Conservation (phyloP, 1,140 invertebrate species). For the Latrodectus geometricus region DNA sequence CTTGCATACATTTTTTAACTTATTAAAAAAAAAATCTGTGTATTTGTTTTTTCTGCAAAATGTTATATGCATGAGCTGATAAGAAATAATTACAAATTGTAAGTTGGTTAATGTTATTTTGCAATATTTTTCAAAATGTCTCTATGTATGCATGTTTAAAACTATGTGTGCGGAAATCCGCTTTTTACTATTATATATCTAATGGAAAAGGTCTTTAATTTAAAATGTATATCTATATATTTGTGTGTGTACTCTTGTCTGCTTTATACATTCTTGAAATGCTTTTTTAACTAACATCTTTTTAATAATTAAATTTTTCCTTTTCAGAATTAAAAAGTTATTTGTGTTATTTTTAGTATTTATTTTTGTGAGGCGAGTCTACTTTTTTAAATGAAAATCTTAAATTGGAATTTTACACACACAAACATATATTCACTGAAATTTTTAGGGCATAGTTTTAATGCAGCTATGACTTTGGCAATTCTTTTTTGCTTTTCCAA, state of each 20-base stretch:
- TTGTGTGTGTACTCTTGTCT: slow-evolving; percentile 38
- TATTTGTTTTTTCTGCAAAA: slow-evolving; percentile 28
- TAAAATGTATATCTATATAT: slow-evolving; percentile 39
- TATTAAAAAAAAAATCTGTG: neutral
- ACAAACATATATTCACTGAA: neutral
- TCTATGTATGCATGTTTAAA: slow-evolving; percentile 47
- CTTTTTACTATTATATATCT: slow-evolving; percentile 28
- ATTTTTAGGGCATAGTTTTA: neutral
- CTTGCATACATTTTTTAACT: slow-evolving; percentile 30
- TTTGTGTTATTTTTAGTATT: neutral
- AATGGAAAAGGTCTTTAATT: slow-evolving; percentile 48
- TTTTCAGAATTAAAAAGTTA: neutral
- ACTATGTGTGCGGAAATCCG: slow-evolving; percentile 31
- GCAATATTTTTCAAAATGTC: slow-evolving; percentile 29
- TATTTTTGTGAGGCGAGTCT: neutral
- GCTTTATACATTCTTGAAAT: slow-evolving; percentile 14
- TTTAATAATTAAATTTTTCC: neutral
- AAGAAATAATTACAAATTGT: neutral
- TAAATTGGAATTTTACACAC: neutral
- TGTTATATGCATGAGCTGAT: slow-evolving; percentile 16
- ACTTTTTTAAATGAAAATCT: neutral
- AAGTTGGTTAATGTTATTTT: slow-evolving; percentile 3
- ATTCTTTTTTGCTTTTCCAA: neutral
- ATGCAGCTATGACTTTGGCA: neutral
- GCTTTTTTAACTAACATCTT: slow-evolving; percentile 10